Conservation (phyloP, 2,797 vertebrate genomes). For the Scomberomorus guttatus region DNA sequence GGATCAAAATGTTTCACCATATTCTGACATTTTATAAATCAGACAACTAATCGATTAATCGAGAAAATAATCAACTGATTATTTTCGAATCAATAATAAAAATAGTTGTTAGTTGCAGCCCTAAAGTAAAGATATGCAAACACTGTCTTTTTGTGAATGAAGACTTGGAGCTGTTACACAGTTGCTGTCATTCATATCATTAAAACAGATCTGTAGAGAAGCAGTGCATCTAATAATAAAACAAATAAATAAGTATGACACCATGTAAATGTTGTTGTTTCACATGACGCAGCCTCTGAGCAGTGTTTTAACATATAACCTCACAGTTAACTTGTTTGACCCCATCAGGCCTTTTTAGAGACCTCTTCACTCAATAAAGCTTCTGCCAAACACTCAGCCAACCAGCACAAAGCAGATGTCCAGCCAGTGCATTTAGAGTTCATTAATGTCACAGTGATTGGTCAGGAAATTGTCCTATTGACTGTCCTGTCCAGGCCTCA, state of each 20-base stretch:
- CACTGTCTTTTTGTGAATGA: background rate
- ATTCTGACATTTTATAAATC: too few species aligned
- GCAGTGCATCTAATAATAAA: background rate
- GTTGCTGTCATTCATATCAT: background rate
- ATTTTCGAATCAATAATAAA: too few species aligned
- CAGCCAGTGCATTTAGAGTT: constrained; percentile 80
- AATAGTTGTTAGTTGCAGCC: too few species aligned
- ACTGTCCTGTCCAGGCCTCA: constrained; percentile 72
- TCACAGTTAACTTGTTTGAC: constrained; percentile 53
- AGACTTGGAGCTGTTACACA: background rate
- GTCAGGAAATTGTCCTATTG: constrained; percentile 83
- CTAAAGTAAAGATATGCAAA: too few species aligned
- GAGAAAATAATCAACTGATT: too few species aligned
- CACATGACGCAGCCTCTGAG: background rate
- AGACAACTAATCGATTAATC: too few species aligned
- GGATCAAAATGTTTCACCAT: too few species aligned
- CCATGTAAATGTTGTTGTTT: background rate
- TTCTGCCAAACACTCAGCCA: constrained; percentile 31
- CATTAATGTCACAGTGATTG: constrained; percentile 83
- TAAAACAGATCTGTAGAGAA: background rate
- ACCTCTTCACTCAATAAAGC: constrained; percentile 48
- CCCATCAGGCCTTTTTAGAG: constrained; percentile 33
- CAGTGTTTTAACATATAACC: constrained; percentile 4
- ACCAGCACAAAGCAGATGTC: constrained; percentile 69
- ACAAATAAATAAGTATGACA: background rate